A percentile compares a stretch with the other conserved stretches of the same genome.
Conservation (phyloP, 2,113 vertebrate species). For the Dinomys branickii region DNA sequence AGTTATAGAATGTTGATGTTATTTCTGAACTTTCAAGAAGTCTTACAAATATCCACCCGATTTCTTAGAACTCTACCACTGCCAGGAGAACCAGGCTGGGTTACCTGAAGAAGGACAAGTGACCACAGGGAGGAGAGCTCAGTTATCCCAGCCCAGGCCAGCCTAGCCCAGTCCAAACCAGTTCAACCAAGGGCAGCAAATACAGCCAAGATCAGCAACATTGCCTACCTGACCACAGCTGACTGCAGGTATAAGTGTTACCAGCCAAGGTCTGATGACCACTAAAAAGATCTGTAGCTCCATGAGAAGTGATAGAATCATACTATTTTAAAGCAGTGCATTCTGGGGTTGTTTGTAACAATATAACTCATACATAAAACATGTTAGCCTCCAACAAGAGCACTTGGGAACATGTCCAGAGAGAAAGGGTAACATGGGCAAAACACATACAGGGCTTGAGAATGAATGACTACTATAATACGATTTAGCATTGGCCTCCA, state of each 20-base stretch:
- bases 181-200: background rate
- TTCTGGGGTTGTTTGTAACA: background rate
- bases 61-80: background rate
- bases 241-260: background rate
- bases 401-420: background rate
- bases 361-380: background rate
- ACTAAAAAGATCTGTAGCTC: background rate
- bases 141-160: accelerated
- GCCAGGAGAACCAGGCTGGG: background rate
- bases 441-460: background rate
- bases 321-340: background rate
- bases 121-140: background rate
- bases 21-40: background rate
- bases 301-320: background rate
- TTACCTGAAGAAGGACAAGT: background rate
- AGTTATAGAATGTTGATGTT: too few relatives aligned
- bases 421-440: background rate
- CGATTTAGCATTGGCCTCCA: background rate
- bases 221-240: background rate
- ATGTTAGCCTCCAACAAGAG: background rate
- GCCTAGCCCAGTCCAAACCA: accelerated
- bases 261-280: background rate
- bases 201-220: background rate
- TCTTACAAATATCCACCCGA: background rate
- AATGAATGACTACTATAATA: background rate